Evolutionary conservation across 2,888 invertebrate species (phyloP).

Genomic region (Agonopterix subpropinquella): DNA sequence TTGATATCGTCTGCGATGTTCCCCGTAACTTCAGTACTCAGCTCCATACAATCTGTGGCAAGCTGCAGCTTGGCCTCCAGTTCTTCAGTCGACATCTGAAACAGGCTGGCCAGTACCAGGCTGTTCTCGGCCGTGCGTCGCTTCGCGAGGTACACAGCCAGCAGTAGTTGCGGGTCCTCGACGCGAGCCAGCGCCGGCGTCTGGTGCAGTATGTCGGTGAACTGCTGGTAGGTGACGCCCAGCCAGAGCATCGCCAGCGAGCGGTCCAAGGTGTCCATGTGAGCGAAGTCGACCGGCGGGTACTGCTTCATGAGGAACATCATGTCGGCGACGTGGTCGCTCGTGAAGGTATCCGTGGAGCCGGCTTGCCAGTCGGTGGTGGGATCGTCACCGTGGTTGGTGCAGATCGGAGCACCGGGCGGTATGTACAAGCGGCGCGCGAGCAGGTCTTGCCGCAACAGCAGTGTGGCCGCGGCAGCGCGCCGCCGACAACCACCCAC

Average conservation of each 20-base stretch:
- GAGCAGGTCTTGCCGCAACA: background rate
- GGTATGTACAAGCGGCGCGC: background rate
- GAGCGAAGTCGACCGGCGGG: background rate
- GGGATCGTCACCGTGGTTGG: background rate
- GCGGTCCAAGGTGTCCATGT: background rate
- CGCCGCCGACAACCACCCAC: background rate
- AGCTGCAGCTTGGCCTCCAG: background rate
- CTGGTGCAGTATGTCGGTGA: background rate
- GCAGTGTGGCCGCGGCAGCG: background rate
- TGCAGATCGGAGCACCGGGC: background rate
- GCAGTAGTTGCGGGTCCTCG: background rate
- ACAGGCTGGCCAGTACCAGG: background rate
- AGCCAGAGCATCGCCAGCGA: background rate
- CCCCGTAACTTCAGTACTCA: too few relatives aligned
- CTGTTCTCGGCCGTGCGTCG: background rate
- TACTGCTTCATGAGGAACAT: background rate
- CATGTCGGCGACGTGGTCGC: slow-evolving; percentile 4
- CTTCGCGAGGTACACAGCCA: background rate
- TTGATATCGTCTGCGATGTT: too few relatives aligned
- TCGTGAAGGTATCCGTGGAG: background rate
- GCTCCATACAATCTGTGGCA: background rate
- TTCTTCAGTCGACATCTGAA: background rate
- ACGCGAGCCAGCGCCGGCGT: background rate
- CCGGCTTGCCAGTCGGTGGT: background rate
- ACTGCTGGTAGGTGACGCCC: background rate